These are phyloP conservation scores for Pagetopsis macropterus DNA, from an alignment of 2,797 vertebrate genomes.

Conservation along the genomic window DNA sequence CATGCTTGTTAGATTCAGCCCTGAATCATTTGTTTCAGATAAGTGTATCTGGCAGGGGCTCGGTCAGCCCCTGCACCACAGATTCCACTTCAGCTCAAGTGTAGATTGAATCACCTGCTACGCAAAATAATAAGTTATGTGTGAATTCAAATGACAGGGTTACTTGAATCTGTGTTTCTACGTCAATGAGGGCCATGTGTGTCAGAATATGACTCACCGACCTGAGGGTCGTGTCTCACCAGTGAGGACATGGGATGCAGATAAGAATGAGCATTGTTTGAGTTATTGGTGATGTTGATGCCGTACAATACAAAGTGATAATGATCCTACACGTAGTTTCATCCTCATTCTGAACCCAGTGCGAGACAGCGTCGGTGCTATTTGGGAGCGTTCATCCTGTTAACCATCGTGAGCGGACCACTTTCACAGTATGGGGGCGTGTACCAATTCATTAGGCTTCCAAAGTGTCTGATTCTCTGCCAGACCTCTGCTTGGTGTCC, in stretches of 20 bases:
- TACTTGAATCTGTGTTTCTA: constrained; percentile 16
- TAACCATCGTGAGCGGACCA: constrained; percentile 19
- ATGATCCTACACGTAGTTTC: constrained; percentile 3
- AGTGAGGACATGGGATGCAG: neutral
- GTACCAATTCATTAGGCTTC: constrained; percentile 70
- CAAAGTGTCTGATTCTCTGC: constrained; percentile 63
- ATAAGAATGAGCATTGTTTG: neutral
- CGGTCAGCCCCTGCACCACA: constrained; percentile 20
- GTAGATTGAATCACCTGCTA: constrained; percentile 40
- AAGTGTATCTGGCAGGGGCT: constrained; percentile 41
- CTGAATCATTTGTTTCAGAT: constrained; percentile 67
- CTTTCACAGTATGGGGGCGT: constrained; percentile 57
- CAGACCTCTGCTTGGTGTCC: constrained; percentile 70
- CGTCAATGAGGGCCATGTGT: constrained; percentile 1
- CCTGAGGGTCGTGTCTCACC: neutral
- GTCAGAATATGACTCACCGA: constrained; percentile 17
- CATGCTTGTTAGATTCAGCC: constrained; percentile 58
- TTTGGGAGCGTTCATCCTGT: constrained; percentile 32
- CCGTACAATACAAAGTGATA: constrained; percentile 8
- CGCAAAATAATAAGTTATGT: constrained; percentile 26
- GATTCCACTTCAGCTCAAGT: constrained; percentile 45
- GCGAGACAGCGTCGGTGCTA: constrained; percentile 18
- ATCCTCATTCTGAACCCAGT: constrained; percentile 18
- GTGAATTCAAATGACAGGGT: constrained; percentile 27
- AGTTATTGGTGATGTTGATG: neutral